Conservation (phyloP, 2,888 invertebrate species). For the Acleris emargana region DNA sequence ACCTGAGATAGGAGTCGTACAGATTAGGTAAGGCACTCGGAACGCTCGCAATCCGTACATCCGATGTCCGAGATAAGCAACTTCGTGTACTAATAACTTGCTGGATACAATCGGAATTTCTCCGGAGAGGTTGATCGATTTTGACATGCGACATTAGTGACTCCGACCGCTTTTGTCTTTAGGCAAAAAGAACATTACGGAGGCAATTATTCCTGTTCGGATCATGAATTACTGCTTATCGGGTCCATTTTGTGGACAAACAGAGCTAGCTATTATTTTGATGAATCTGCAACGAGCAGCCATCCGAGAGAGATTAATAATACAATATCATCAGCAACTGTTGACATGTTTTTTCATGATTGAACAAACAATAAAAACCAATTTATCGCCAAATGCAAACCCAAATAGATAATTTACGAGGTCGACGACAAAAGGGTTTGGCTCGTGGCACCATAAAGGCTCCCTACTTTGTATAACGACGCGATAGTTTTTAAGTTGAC, state of each 20-base stretch:
- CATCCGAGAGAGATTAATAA: constrained; percentile 34
- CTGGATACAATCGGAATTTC: constrained; percentile 52
- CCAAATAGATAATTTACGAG: constrained; percentile 78
- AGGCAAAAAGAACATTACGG: constrained; percentile 28
- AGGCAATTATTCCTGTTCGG: constrained; percentile 36
- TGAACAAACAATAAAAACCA: constrained; percentile 64
- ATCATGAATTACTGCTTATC: constrained; percentile 35
- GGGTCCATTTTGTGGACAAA: constrained; percentile 30
- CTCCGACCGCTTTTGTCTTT: constrained; percentile 23
- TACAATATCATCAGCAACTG: constrained; percentile 45
- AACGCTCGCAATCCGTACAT: constrained; percentile 52
- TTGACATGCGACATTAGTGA: constrained; percentile 33
- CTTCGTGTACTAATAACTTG: constrained; percentile 57
- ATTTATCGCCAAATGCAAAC: constrained; percentile 74
- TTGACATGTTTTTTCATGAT: constrained; percentile 63
- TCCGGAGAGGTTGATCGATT: constrained; percentile 35
- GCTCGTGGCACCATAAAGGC: constrained; percentile 33
- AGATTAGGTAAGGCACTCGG: constrained; percentile 63
- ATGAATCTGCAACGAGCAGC: constrained; percentile 24
- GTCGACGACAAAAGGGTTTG: constrained; percentile 67
- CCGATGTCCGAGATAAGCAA: constrained; percentile 63
- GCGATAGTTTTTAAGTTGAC: constrained; percentile 59
- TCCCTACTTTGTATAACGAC: constrained; percentile 39
- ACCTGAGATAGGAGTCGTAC: constrained; percentile 65
- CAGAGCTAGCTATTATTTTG: constrained; percentile 19